Evolutionary conservation across 2,797 vertebrate species (phyloP), one percentile per base, ranked within the genome.

Genomic region (Zalophus californianus): DNA sequence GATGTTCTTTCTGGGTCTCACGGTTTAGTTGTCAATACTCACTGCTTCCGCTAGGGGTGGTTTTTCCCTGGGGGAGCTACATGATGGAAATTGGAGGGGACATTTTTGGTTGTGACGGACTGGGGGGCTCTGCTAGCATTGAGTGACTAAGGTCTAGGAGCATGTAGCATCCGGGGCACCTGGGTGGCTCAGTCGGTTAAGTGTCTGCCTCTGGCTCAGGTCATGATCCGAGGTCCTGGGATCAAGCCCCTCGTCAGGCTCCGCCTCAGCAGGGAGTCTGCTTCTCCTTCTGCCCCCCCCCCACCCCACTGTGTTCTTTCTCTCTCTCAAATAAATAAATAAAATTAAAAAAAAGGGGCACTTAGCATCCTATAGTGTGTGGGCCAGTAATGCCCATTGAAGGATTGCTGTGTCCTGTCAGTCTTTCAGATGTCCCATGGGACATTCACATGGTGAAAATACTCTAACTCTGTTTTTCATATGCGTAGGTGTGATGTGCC

Each of bases 331-430:
- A 29, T 29, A 62, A 32, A 64, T 15, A 14, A 64, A 64, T 64
- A 7, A 29, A 14, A 62, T 62, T 2, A 27, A 60, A 62, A 29
- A 64, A 15, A 64, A 7, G 87, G 20, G 56, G 20, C n/a, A 38
- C 29, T 48, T 2, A 2, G 38, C 6, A 2, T 56, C 54, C 32
- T 56, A 38, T 6, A 11, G 3, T 50, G 27, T 0, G 6, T 11
- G 20, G 11, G 52, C 7, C 0, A 8, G 16, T 2, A 5, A 3
- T 60, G 62, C 13, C 96, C 21, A 0, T 0, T 3, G 64, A 79
- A 50, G 52, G 66, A 60, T 35, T 25, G n/a, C 27, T 23, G 12
- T 48, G 18, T 50, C 58, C 29, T 13, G 32, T 52, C 2, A 0
- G 58, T 44, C n/a, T 68, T 52, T 48, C 35, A 38, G 32, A 62